Percentiles rank a stretch among this genome's conserved stretches.
Conservation (phyloP, 2,888 invertebrate genomes). For the Bedellia somnulentella region DNA sequence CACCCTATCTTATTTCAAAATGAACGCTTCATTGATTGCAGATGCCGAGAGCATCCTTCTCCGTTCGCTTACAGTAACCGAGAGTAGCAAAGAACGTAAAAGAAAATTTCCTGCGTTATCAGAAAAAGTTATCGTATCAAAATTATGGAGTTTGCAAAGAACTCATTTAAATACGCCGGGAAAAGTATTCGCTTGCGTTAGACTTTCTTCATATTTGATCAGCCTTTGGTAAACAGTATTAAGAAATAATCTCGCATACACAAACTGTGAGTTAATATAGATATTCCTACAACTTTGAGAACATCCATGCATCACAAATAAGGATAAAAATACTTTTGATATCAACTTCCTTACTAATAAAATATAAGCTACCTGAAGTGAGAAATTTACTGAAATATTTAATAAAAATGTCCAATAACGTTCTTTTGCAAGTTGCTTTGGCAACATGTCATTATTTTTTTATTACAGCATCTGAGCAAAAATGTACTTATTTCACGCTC, state of each 20-base stretch:
- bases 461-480: constrained; percentile 51
- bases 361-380: too few relatives aligned
- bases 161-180: constrained; percentile 57
- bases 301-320: too few relatives aligned
- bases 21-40: constrained; percentile 59
- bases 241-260: too few relatives aligned
- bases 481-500: constrained; percentile 61
- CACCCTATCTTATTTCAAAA: constrained; percentile 56
- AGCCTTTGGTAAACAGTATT: too few relatives aligned
- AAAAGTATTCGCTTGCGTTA: constrained; percentile 44
- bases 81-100: not conserved
- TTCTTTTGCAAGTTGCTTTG: too few relatives aligned
- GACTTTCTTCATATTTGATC: too few relatives aligned
- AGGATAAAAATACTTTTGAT: too few relatives aligned
- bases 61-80: constrained; percentile 1
- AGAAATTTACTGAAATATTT: too few relatives aligned
- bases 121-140: constrained; percentile 57
- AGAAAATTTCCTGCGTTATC: constrained; percentile 8
- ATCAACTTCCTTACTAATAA: too few relatives aligned
- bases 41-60: constrained; percentile 34
- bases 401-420: too few relatives aligned
- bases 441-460: constrained; percentile 56
- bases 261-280: too few relatives aligned
- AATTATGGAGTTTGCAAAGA: constrained; percentile 43
- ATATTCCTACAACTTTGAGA: too few relatives aligned